Evolutionary conservation across 2,113 vertebrate species (phyloP).

Genomic region (Pangasianodon gigas): DNA sequence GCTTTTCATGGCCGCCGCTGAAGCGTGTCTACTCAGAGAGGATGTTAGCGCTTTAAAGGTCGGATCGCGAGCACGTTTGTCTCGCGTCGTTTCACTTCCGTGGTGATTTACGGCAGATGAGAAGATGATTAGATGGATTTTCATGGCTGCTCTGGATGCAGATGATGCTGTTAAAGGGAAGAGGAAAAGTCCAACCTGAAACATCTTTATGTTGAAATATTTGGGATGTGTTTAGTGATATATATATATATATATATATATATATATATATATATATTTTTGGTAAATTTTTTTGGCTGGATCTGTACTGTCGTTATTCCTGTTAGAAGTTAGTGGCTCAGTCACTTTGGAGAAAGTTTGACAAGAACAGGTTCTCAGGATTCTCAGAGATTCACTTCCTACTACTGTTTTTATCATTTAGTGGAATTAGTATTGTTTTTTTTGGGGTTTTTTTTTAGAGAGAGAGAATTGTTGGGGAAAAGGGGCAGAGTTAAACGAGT

Average conservation of each 20-base stretch:
- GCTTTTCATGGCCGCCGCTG: conserved; percentile 7
- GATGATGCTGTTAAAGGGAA: not conserved
- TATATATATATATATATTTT: no score
- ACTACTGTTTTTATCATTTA: not conserved
- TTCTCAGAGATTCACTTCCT: not conserved
- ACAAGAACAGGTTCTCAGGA: not conserved
- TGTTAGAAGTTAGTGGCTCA: not conserved
- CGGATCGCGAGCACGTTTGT: conserved; percentile 60
- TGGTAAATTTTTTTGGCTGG: no score
- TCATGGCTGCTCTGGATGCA: not conserved
- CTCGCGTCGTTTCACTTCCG: conserved; percentile 64
- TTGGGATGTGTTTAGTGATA: not conserved
- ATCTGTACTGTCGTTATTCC: not conserved
- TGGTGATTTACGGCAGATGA: not conserved
- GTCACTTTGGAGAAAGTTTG: not conserved
- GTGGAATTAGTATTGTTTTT: not conserved
- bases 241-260: no score
- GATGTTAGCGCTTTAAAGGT: conserved; percentile 52
- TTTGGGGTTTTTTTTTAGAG: no score
- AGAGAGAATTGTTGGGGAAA: not conserved
- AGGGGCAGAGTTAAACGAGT: not conserved
- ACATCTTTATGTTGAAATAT: not conserved
- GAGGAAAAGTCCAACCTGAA: not conserved
- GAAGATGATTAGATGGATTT: not conserved
- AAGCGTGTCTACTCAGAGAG: conserved; percentile 9